phyloP scores from a whole-genome alignment of 2,113 vertebrate species.

The Takifugu flavidus region DNA sequence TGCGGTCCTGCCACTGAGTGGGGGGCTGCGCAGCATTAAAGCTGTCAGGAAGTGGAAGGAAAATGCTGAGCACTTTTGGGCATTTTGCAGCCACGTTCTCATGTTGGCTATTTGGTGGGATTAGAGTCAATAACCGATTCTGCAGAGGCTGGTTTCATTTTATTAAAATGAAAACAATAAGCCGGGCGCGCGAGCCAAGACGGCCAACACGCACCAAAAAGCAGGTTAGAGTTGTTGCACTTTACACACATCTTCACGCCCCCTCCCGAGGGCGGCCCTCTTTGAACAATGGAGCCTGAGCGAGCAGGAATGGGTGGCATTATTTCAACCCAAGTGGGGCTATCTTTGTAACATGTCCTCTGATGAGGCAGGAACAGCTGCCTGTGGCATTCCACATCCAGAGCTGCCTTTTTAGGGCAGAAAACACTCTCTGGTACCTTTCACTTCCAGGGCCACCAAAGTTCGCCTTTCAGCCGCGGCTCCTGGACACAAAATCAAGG shows the following conservation, averaged over 20 bases:
- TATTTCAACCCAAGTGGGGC: conserved; percentile 73
- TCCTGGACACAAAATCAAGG: conserved; percentile 59
- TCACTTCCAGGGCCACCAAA: conserved; percentile 62
- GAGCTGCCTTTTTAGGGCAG: conserved; percentile 80
- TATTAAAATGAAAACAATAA: conserved; percentile 8
- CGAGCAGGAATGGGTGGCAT: conserved; percentile 73
- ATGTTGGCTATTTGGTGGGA: conserved; percentile 17
- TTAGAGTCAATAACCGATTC: conserved; percentile 18
- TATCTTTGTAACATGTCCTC: conserved; percentile 76
- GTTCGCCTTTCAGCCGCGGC: conserved; percentile 49
- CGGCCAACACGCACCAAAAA: conserved; percentile 6
- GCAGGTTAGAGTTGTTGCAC: conserved; percentile 7
- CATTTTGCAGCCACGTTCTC: conserved; percentile 42
- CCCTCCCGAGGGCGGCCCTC: conserved; percentile 26
- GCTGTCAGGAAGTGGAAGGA: conserved; percentile 72
- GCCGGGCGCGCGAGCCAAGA: neutral
- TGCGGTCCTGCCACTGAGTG: conserved; percentile 63
- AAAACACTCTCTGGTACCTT: conserved; percentile 70
- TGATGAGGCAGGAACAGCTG: conserved; percentile 75
- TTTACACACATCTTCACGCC: conserved; percentile 29
- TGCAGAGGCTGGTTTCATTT: conserved; percentile 14
- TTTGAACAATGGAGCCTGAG: conserved; percentile 66
- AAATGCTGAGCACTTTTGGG: conserved; percentile 43
- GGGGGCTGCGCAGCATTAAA: conserved; percentile 67
- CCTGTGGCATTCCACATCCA: conserved; percentile 70